Conservation (phyloP, 2,888 invertebrate genomes). For the Drosophila austrosaltans region DNA sequence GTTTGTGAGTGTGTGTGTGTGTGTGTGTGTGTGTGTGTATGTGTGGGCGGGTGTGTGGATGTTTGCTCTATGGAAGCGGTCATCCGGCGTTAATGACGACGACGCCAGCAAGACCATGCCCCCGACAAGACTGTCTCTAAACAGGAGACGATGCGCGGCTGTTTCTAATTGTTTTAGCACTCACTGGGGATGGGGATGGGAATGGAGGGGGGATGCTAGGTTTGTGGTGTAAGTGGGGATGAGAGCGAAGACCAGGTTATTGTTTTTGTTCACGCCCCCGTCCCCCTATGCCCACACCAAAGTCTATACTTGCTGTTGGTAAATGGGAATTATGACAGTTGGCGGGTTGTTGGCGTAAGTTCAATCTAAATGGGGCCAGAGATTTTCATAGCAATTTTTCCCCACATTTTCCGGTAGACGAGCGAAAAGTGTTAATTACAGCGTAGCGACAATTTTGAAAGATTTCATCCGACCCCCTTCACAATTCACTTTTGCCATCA, state of each 20-base stretch:
- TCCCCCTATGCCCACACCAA: not conserved
- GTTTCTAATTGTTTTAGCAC: slow-evolving; percentile 74
- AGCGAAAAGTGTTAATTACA: slow-evolving; percentile 69
- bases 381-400: slow-evolving; percentile 27
- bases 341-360: slow-evolving; percentile 13
- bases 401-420: slow-evolving; percentile 44
- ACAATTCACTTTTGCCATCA: not conserved
- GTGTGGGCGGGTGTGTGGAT: slow-evolving; percentile 20
- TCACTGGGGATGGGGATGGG: slow-evolving; percentile 17
- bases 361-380: slow-evolving; percentile 14
- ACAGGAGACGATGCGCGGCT: slow-evolving; percentile 63
- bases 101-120: slow-evolving; percentile 30
- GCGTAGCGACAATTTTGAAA: slow-evolving; percentile 61
- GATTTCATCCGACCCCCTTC: slow-evolving; percentile 38
- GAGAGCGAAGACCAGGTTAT: slow-evolving; percentile 27
- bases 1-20: slow-evolving; percentile 7
- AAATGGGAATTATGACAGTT: slow-evolving; percentile 33
- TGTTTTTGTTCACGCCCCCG: slow-evolving; percentile 33
- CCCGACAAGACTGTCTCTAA: slow-evolving; percentile 20
- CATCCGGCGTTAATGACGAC: slow-evolving; percentile 63
- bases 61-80: slow-evolving; percentile 35
- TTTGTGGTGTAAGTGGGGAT: not conserved
- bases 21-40: slow-evolving; percentile 22
- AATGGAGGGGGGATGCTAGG: not conserved
- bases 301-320: slow-evolving; percentile 34